Evolutionary conservation across 1,140 invertebrate species (phyloP).

Genomic region (Phymastichus coffea): DNA sequence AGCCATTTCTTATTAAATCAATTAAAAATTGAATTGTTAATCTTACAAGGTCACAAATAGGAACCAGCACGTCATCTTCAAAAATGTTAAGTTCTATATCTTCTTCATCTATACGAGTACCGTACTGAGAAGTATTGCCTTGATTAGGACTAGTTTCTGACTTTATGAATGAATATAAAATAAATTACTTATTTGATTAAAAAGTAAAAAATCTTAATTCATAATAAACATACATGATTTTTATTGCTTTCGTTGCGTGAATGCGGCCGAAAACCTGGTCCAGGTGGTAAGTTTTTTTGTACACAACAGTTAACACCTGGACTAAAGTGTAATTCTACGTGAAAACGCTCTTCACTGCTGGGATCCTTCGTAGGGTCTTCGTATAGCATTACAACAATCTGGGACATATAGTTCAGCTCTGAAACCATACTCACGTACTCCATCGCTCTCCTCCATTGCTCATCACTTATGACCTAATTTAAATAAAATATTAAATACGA

Average conservation of each 20-base stretch:
- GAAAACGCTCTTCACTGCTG: constrained; percentile 86
- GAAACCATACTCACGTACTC: constrained; percentile 96
- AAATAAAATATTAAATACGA: constrained; percentile 28
- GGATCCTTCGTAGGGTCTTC: constrained; percentile 97
- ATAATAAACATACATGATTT: constrained; percentile 45
- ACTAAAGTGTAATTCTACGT: constrained; percentile 97
- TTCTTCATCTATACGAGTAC: constrained; percentile 68
- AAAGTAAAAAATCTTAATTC: not conserved
- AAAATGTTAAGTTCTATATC: constrained; percentile 45
- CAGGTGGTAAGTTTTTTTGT: constrained; percentile 89
- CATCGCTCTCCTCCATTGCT: constrained; percentile 98
- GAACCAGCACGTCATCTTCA: constrained; percentile 43
- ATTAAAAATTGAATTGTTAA: too few relatives aligned
- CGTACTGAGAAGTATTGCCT: constrained; percentile 53
- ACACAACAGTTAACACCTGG: constrained; percentile 95
- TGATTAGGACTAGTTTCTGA: constrained; percentile 45
- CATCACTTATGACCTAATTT: constrained; percentile 79
- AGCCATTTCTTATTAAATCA: too few relatives aligned
- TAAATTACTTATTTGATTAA: not conserved
- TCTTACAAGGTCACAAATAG: too few relatives aligned
- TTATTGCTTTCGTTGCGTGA: constrained; percentile 73
- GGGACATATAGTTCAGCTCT: constrained; percentile 99
- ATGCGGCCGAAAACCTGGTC: constrained; percentile 90
- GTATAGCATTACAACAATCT: constrained; percentile 99
- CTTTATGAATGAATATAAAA: constrained; percentile 28